phyloP scores from a whole-genome alignment of 1,140 invertebrate genomes.

The Dermatophagoides farinae region DNA sequence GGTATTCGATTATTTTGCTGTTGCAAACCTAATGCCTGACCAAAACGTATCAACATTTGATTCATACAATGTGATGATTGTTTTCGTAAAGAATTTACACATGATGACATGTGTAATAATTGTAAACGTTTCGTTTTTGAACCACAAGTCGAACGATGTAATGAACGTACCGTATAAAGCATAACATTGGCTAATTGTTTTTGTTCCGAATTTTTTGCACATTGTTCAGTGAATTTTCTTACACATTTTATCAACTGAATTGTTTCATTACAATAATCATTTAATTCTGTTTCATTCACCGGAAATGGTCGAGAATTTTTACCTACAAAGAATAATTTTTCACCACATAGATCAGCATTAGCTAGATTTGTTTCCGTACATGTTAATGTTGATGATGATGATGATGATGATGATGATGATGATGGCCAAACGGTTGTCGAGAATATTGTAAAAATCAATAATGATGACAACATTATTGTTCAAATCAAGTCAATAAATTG shows the following conservation, averaged over 20 bases:
- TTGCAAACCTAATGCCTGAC: background rate
- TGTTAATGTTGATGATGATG: background rate
- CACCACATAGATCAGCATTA: slow-evolving; percentile 3
- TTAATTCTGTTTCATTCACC: background rate
- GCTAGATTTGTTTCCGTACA: background rate
- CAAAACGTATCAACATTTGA: slow-evolving; percentile 1
- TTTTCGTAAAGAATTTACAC: slow-evolving; percentile 3
- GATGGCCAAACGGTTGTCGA: too few species aligned
- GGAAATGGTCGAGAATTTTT: slow-evolving; percentile 6
- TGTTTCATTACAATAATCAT: slow-evolving; percentile 2
- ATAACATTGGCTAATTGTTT: slow-evolving; percentile 7
- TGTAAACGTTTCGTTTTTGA: background rate
- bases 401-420: too few species aligned
- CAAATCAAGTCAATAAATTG: background rate
- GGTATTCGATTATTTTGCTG: background rate
- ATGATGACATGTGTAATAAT: background rate
- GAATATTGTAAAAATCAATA: background rate
- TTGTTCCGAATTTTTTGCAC: background rate
- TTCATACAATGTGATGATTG: background rate
- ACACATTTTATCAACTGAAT: slow-evolving; percentile 2
- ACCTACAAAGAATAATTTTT: slow-evolving; percentile 11
- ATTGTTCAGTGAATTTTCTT: background rate
- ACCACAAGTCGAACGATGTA: background rate
- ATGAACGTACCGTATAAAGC: background rate
- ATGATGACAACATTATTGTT: background rate